These are phyloP conservation scores for Abrostola triplasia DNA, from an alignment of 2,888 invertebrate species.

Conservation along the genomic window DNA sequence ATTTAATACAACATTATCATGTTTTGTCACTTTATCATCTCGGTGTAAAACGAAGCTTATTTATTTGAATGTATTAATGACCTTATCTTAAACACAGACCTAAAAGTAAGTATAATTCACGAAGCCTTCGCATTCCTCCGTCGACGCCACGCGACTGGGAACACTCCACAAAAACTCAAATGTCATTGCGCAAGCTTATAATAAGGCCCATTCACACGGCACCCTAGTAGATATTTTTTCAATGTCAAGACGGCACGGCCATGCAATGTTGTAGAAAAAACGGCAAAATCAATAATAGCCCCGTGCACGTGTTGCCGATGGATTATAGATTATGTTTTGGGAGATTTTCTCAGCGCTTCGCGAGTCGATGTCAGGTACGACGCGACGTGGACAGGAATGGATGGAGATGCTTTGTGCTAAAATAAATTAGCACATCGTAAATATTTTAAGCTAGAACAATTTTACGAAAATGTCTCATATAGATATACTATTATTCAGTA, in stretches of 20 bases:
- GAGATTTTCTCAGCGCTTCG: conserved; percentile 84
- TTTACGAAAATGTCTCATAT: too few relatives aligned
- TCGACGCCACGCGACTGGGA: conserved; percentile 78
- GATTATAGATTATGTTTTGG: conserved; percentile 87
- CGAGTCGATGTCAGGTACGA: conserved; percentile 80
- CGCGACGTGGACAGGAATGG: conserved; percentile 54
- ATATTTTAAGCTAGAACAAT: not conserved
- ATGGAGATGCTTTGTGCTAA: conserved; percentile 56
- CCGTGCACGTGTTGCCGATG: conserved; percentile 86
- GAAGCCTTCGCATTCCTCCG: conserved; percentile 63
- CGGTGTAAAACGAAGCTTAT: conserved; percentile 37
- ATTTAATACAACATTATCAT: conserved; percentile 31
- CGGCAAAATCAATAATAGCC: conserved; percentile 87
- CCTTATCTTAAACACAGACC: conserved; percentile 44
- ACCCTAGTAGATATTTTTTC: conserved; percentile 80
- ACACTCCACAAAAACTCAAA: conserved; percentile 77
- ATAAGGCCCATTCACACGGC: conserved; percentile 85
- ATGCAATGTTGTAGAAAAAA: conserved; percentile 87
- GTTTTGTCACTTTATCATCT: conserved; percentile 44
- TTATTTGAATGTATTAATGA: conserved; percentile 44
- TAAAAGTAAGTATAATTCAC: conserved; percentile 50
- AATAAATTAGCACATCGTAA: not conserved
- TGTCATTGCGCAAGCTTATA: conserved; percentile 87
- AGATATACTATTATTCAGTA: too few relatives aligned
- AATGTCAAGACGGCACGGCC: conserved; percentile 79